These are phyloP conservation scores for Cryptotis parvus DNA, from an alignment of 2,113 vertebrate genomes.

Conservation along the genomic window DNA sequence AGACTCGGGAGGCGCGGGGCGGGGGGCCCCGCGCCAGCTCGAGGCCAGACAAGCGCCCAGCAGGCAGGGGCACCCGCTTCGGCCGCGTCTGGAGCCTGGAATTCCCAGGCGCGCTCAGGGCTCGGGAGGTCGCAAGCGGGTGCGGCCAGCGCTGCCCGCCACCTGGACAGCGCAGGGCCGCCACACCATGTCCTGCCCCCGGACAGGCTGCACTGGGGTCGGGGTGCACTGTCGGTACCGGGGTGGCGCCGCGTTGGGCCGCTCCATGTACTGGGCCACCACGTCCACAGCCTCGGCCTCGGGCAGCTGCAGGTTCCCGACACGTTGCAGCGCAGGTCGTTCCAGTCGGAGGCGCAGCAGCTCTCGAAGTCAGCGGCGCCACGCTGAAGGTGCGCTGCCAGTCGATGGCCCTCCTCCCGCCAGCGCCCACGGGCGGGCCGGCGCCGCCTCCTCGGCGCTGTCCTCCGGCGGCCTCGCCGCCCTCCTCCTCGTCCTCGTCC, in stretches of 20 bases:
- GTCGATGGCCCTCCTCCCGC: constrained; percentile 96
- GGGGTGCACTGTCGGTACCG: fast-evolving
- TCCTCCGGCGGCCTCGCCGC: constrained; percentile 92
- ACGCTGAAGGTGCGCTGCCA: constrained; percentile 99
- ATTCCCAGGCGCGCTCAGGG: too few relatives aligned
- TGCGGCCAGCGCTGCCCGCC: too few relatives aligned
- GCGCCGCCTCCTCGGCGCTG: constrained; percentile 91
- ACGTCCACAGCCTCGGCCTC: constrained; percentile 97
- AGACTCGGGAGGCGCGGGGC: too few relatives aligned
- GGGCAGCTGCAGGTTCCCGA: constrained; percentile 96
- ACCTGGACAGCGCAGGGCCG: too few relatives aligned
- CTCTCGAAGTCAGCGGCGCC: constrained; percentile 96
- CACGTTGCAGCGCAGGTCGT: constrained; percentile 98
- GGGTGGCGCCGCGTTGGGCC: constrained; percentile 92
- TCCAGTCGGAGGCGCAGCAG: constrained; percentile 98
- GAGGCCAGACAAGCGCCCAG: too few relatives aligned
- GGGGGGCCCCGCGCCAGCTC: too few relatives aligned
- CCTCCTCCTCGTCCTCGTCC: constrained; percentile 82
- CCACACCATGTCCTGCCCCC: too few relatives aligned
- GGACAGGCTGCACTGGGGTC: too few relatives aligned
- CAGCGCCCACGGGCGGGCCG: constrained; percentile 75
- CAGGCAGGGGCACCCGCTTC: too few relatives aligned
- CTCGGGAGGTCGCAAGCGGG: too few relatives aligned
- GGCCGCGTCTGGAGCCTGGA: too few relatives aligned
- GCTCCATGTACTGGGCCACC: constrained; percentile 98